phyloP scores from a whole-genome alignment of 2,113 vertebrate genomes.

The Regulus satrapa region DNA sequence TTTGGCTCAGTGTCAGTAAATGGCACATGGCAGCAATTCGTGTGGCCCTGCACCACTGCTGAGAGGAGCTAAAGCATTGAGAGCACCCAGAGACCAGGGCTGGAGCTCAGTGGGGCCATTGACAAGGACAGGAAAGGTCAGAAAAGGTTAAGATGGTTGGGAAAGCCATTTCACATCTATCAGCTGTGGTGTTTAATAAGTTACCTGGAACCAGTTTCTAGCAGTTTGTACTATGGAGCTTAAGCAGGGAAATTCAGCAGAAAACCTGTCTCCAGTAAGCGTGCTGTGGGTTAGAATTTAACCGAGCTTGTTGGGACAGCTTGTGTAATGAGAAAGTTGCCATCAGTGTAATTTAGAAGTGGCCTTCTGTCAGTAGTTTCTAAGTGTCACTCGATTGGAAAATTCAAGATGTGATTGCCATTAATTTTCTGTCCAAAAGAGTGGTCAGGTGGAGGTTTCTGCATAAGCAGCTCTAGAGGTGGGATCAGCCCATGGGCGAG shows the following conservation, averaged over 20 bases:
- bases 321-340: not conserved
- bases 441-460: not conserved
- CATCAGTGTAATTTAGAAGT: not conserved
- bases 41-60: not conserved
- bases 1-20: constrained; percentile 31
- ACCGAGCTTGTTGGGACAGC: not conserved
- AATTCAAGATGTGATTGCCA: not conserved
- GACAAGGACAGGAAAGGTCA: constrained; percentile 22
- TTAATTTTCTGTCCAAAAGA: not conserved
- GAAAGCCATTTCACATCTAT: not conserved
- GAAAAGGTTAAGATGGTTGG: not conserved
- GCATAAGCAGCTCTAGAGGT: not conserved
- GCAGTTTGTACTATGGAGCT: not conserved
- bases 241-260: not conserved
- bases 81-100: not conserved
- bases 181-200: not conserved
- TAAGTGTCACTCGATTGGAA: not conserved
- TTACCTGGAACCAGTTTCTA: constrained; percentile 19
- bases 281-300: not conserved
- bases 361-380: not conserved
- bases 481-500: not conserved
- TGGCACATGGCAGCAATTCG: not conserved
- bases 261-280: not conserved
- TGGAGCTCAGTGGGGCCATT: not conserved
- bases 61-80: not conserved